Percentiles rank a stretch among this genome's conserved stretches.
These are phyloP conservation scores for Drosophila pectinifera DNA, from an alignment of 1,140 invertebrate species.

Conservation along the genomic window DNA sequence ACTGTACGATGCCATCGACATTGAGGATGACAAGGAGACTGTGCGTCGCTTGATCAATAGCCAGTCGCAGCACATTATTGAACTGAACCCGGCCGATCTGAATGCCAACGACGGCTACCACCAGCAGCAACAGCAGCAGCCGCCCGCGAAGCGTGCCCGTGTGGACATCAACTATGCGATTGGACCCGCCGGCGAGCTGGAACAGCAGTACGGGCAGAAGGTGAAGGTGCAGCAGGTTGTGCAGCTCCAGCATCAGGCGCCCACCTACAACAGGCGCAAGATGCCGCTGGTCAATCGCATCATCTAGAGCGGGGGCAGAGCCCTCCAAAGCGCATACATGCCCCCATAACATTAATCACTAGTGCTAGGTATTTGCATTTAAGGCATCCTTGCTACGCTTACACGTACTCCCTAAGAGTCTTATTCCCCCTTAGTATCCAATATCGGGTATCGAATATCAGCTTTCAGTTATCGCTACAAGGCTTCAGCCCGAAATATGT, in stretches of 20 bases:
- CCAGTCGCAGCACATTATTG: constrained; percentile 63
- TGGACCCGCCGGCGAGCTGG: constrained; percentile 76
- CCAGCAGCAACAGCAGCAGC: constrained; percentile 24
- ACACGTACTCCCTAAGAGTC: constrained; percentile 39
- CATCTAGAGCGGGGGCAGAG: constrained; percentile 74
- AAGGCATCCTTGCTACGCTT: constrained; percentile 61
- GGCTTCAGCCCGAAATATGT: constrained; percentile 22
- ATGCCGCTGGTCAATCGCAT: constrained; percentile 87
- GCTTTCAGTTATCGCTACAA: constrained; percentile 25
- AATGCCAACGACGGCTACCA: constrained; percentile 74
- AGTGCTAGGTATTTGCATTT: constrained; percentile 57
- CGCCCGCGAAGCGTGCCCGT: constrained; percentile 68
- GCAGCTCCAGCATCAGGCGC: constrained; percentile 48
- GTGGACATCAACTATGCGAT: constrained; percentile 83
- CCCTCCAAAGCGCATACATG: constrained; percentile 1
- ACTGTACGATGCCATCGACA: constrained; percentile 86
- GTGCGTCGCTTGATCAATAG: constrained; percentile 79
- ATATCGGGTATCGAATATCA: constrained; percentile 36
- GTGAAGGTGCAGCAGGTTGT: constrained; percentile 69
- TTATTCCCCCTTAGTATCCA: constrained; percentile 1
- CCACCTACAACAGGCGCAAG: constrained; percentile 86
- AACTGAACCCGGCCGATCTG: constrained; percentile 76
- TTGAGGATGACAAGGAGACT: constrained; percentile 86
- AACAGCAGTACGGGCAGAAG: constrained; percentile 74
- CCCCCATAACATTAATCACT: constrained; percentile 26